Base-by-base conservation (phyloP, 1,140 invertebrate species). In the Magallana gigas region DNA sequence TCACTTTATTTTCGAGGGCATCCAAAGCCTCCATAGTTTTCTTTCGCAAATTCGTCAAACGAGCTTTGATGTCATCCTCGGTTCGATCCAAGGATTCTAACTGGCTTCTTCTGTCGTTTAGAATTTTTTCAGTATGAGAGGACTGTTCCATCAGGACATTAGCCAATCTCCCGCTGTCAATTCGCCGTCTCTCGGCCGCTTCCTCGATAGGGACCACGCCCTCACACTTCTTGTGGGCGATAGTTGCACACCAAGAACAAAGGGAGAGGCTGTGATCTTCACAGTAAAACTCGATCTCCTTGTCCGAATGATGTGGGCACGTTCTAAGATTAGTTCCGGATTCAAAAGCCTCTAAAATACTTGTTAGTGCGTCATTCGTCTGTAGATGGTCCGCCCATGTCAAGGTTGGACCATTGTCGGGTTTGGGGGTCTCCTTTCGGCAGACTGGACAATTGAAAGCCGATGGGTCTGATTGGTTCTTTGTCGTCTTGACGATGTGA, bases 231-330 rank as follows among this genome's bases (percentile, higher is more conserved):
- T 86, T 86, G 59, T 86, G 85, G n/a, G 85, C 82, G 7, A 86
- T 57, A 7, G 85, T 86, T 2, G 85, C 85, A 64, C 85, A 86
- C 85, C 82, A 57, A 1, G 85, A 86, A 29, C 85, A 86, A 4
- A 86, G 56, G 1, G 82, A 56, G 36, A 86, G 80, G 12, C 58
- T 59, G n/a, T 86, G 85, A 23, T 86, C 85, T 18, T 86, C 85
- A 64, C 85, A 86, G 12, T 86, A 86, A 86, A 82, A 86, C 64
- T 86, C 85, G 12, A 86, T 60, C 18, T 86, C 85, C 62, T 86
- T 86, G 12, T 83, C 76, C 4, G 85, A 16, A 56, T 86, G 85
- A 59, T 62, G 64, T n/a, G 85, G 48, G 64, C 85, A 86, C 12
- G 59, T 82, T 71, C 62, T 86, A 18, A 80, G 29, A 57, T 82